Conservation (phyloP, 2,888 invertebrate genomes). For the Bhutanitis thaidina region DNA sequence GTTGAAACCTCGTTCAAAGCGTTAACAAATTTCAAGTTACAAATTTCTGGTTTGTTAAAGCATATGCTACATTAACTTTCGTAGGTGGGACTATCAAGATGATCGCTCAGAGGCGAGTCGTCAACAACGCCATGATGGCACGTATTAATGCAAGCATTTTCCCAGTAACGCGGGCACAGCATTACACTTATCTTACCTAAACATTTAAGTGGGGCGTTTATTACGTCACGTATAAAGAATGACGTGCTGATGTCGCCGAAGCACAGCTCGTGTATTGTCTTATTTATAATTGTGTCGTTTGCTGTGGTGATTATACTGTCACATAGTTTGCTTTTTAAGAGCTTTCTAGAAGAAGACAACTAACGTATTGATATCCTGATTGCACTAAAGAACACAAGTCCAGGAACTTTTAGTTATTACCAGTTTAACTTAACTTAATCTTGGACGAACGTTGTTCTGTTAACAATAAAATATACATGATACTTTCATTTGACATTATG, state of each 20-base stretch:
- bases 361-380: too few relatives aligned
- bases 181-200: constrained; percentile 16
- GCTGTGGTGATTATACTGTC: not conserved
- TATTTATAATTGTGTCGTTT: constrained; percentile 7
- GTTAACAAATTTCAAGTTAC: not conserved
- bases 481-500: too few relatives aligned
- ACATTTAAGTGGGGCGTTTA: constrained; percentile 17
- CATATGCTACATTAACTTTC: constrained; percentile 4
- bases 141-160: constrained; percentile 19
- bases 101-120: constrained; percentile 2
- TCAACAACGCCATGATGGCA: constrained; percentile 10
- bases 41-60: not conserved
- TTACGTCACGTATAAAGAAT: constrained; percentile 19
- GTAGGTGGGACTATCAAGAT: constrained; percentile 16
- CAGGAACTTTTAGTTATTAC: too few relatives aligned
- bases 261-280: not conserved
- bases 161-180: constrained; percentile 13
- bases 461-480: too few relatives aligned
- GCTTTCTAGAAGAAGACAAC: too few relatives aligned
- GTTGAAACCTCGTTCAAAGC: too few relatives aligned
- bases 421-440: too few relatives aligned
- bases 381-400: too few relatives aligned
- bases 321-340: too few relatives aligned
- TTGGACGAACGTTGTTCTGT: too few relatives aligned
- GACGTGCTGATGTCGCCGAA: constrained; percentile 6